Evolutionary conservation across 2,888 invertebrate genomes (phyloP).

Genomic region (Mythimna loreyi): DNA sequence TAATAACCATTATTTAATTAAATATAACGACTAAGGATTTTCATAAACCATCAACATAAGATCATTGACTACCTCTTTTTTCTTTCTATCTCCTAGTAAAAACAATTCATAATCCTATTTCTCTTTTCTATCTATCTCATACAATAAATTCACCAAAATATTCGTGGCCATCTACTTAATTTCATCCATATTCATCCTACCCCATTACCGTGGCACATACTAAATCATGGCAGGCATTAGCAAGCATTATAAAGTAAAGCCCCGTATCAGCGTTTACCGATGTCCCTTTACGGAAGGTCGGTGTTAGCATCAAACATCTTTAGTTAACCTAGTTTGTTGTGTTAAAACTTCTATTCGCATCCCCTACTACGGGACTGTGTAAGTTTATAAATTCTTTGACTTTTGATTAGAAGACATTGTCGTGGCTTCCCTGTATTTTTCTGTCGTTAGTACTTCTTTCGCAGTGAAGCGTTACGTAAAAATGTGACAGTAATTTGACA

Average conservation of each 20-base stretch:
- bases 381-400: neutral
- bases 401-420: neutral
- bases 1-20: neutral
- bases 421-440: neutral
- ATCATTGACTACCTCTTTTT: neutral
- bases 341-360: slow-evolving; percentile 67
- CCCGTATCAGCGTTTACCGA: slow-evolving; percentile 61
- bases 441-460: neutral
- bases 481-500: neutral
- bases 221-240: slow-evolving; percentile 55
- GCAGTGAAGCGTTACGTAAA: neutral
- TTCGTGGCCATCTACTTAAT: slow-evolving; percentile 17
- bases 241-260: slow-evolving; percentile 58
- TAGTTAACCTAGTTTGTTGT: slow-evolving; percentile 79
- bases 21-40: neutral
- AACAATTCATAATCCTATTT: neutral
- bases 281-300: slow-evolving; percentile 66
- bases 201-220: slow-evolving; percentile 44
- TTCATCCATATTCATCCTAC: slow-evolving; percentile 48
- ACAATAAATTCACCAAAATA: slow-evolving; percentile 13
- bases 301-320: slow-evolving; percentile 73
- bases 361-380: slow-evolving; percentile 66
- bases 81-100: neutral
- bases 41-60: neutral
- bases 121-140: neutral